These are phyloP conservation scores for Pseudonaja textilis DNA, from an alignment of 2,113 vertebrate genomes.

Conservation along the genomic window DNA sequence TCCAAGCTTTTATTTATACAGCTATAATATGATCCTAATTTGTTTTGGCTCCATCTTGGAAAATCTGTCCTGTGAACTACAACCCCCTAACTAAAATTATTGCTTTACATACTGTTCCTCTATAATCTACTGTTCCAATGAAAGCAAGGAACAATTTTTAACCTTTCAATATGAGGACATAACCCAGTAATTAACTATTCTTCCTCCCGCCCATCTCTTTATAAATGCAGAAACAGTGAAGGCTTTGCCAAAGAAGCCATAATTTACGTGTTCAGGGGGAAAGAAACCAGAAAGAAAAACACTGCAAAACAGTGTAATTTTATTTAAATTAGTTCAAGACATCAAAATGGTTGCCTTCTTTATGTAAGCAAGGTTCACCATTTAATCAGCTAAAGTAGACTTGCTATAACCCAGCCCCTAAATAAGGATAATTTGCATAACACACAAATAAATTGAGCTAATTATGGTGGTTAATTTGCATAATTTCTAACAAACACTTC, in stretches of 20 bases:
- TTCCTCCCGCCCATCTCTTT: constrained; percentile 43
- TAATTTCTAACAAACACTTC: constrained; percentile 12
- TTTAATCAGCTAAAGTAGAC: constrained; percentile 48
- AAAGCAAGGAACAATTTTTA: constrained; percentile 47
- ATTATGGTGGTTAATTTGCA: constrained; percentile 29
- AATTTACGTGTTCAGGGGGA: constrained; percentile 47
- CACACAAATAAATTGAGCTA: constrained; percentile 20
- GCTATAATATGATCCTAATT: constrained; percentile 34
- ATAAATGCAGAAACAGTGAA: constrained; percentile 48
- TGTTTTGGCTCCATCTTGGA: constrained; percentile 13
- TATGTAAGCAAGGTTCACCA: constrained; percentile 41
- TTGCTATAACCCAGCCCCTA: constrained; percentile 19
- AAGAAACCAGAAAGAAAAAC: constrained; percentile 59
- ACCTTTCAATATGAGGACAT: constrained; percentile 56
- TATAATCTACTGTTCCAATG: constrained; percentile 40
- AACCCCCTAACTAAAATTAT: constrained; percentile 30
- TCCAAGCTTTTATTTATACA: constrained; percentile 32
- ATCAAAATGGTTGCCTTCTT: constrained; percentile 48
- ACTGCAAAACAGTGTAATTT: constrained; percentile 44
- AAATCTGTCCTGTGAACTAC: constrained; percentile 32
- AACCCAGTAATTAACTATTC: constrained; percentile 58
- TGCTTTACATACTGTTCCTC: constrained; percentile 41
- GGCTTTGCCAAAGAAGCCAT: constrained; percentile 40
- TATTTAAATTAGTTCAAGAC: constrained; percentile 51
- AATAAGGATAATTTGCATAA: constrained; percentile 23